phyloP scores from a whole-genome alignment of 2,888 invertebrate species.

The Dryobotodes eremita region DNA sequence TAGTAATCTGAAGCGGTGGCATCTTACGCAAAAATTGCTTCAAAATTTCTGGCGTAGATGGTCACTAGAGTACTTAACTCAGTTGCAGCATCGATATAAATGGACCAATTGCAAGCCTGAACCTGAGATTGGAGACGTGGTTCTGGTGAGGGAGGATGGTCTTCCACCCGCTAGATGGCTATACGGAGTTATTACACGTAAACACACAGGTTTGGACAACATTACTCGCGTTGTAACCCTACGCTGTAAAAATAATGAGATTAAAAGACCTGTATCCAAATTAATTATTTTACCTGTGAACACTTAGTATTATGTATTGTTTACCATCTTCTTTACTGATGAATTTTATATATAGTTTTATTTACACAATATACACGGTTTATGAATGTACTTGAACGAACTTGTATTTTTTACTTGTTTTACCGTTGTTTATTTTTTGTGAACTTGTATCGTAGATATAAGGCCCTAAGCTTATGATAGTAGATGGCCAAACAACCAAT shows the following conservation, averaged over 20 bases:
- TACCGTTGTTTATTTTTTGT: background rate
- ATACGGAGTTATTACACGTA: too few species aligned
- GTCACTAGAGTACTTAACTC: constrained; percentile 9
- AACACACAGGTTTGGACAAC: too few species aligned
- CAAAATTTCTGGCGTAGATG: constrained; percentile 3
- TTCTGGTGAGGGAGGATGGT: too few species aligned
- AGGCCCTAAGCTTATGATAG: background rate
- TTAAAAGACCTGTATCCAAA: constrained; percentile 8
- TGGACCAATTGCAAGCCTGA: constrained; percentile 4
- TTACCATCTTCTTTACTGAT: too few species aligned
- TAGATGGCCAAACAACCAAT: too few species aligned
- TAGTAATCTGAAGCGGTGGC: constrained; percentile 6
- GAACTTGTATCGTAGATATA: background rate
- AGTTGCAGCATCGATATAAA: constrained; percentile 9
- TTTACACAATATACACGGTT: too few species aligned
- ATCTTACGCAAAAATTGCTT: constrained; percentile 7
- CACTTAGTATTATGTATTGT: background rate
- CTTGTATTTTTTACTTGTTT: background rate
- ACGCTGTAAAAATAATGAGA: constrained; percentile 11
- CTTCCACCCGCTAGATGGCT: too few species aligned
- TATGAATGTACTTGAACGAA: background rate
- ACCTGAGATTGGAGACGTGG: background rate
- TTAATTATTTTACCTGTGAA: constrained; percentile 7
- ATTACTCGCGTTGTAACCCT: constrained; percentile 1
- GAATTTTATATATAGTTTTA: too few species aligned